These are phyloP conservation scores for Brenthis daphne DNA, from an alignment of 2,888 invertebrate genomes.

Conservation along the genomic window DNA sequence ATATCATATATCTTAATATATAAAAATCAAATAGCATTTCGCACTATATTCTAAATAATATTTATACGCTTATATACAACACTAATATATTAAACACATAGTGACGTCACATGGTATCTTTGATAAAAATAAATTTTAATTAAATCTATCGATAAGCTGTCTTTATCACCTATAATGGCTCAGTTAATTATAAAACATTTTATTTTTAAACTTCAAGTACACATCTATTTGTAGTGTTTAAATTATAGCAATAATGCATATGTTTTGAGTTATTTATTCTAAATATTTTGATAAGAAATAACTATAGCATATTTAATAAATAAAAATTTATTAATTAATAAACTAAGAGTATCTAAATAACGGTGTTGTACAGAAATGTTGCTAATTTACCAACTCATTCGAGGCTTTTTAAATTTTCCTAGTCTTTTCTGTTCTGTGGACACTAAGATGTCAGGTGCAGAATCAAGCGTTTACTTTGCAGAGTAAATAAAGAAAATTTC, in stretches of 20 bases:
- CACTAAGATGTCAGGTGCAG: too few relatives aligned
- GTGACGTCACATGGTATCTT: constrained; percentile 28
- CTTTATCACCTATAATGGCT: constrained; percentile 36
- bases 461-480: too few relatives aligned
- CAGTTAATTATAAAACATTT: constrained; percentile 24
- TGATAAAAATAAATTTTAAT: constrained; percentile 31
- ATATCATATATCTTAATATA: constrained; percentile 18
- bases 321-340: too few relatives aligned
- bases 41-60: constrained; percentile 26
- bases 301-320: too few relatives aligned
- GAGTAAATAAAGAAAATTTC: too few relatives aligned
- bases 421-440: too few relatives aligned
- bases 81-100: constrained; percentile 29
- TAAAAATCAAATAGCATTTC: constrained; percentile 25
- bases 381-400: too few relatives aligned
- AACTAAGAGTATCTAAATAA: too few relatives aligned
- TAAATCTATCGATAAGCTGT: constrained; percentile 34
- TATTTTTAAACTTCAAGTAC: constrained; percentile 21
- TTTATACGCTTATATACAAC: constrained; percentile 35
- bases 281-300: too few relatives aligned
- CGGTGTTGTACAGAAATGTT: too few relatives aligned
- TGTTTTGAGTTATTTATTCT: not conserved
- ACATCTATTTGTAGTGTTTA: constrained; percentile 10
- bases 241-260: not conserved
- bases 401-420: too few relatives aligned